Base-by-base conservation (phyloP, 37 sponge, comb jelly and placozoan genomes). In the Chondrosia reniformis region DNA sequence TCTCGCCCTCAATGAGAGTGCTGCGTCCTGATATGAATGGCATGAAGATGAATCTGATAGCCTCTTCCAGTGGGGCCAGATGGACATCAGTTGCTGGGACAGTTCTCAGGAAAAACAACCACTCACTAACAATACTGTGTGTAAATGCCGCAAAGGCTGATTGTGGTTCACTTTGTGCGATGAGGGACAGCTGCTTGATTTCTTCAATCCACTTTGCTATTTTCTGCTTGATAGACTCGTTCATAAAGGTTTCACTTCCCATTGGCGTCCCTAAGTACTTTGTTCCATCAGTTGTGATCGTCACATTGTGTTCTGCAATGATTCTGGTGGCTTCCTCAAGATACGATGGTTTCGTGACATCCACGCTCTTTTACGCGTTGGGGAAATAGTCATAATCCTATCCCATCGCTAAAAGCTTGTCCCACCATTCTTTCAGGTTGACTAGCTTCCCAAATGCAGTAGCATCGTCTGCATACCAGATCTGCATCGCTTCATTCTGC, bases 391-490 rank as follows among this genome's bases (percentile, higher is more conserved):
- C 76, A 76, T 54, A 76, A 36, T 54, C 3, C 9, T 54, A 56
- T 8, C 76, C 76, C 24, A 55, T 31, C 33, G 30, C 76, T 17
- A 54, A 54, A 15, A 76, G 19, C 8, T 55, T 76, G 37, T 76
- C 56, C 76, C 76, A 76, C 76, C 76, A 76, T 31, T 2, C 56
- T 21, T 36, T 1, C 31, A 76, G 7, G 17, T 43, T 25, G 19
- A 0, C 36, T 0, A 76, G 30, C 2, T 8, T 2, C n/a, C 76
- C 76, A 46, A 34, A 54, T 4, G 34, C 76, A 33, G 76, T 17
- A 33, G 56, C 76, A 76, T 76, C 76, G 10, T 76, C 55, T 1
- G 76, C 76, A 46, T 37, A 76, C 56, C 55, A 76, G 0, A 76
- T 1, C 56, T 49, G 55, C 33, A 15, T 54, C 1, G 56, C 76